Percentiles rank a stretch among this genome's conserved stretches.
These are phyloP conservation scores for Macaca mulatta DNA, from an alignment of 2,113 vertebrate genomes.

Conservation along the genomic window DNA sequence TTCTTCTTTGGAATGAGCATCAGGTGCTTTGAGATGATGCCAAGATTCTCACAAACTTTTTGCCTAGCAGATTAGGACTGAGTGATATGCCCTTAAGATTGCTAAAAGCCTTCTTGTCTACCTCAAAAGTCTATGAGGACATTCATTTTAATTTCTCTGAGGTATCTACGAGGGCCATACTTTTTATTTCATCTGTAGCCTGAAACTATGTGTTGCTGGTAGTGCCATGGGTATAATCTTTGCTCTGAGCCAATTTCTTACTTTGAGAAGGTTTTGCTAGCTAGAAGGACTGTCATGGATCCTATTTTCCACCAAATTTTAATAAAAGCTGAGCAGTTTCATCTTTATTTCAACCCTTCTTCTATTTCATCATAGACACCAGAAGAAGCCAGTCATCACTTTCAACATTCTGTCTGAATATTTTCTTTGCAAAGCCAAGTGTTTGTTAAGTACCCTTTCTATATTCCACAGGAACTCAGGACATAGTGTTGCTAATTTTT, in stretches of 20 bases:
- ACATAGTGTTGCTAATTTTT: background rate
- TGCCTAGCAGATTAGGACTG: background rate
- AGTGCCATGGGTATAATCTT: background rate
- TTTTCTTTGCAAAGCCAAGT: background rate
- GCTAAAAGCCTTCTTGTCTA: background rate
- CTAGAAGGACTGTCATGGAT: background rate
- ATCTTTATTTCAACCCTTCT: background rate
- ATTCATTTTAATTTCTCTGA: background rate
- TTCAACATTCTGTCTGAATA: background rate
- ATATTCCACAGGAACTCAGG: background rate
- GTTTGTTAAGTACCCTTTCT: background rate
- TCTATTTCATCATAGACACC: background rate
- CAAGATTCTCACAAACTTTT: background rate
- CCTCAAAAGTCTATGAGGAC: background rate
- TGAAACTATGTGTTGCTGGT: background rate
- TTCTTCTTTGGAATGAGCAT: background rate
- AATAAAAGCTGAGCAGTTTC: background rate
- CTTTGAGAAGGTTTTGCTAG: background rate
- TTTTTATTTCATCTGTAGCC: background rate
- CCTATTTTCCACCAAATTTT: background rate
- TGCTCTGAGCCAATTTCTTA: background rate
- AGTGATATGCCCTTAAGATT: background rate
- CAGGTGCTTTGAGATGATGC: background rate
- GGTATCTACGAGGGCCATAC: background rate
- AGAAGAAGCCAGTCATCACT: background rate